Evolutionary conservation across 2,888 invertebrate genomes (phyloP).

Genomic region (Agrochola macilenta): DNA sequence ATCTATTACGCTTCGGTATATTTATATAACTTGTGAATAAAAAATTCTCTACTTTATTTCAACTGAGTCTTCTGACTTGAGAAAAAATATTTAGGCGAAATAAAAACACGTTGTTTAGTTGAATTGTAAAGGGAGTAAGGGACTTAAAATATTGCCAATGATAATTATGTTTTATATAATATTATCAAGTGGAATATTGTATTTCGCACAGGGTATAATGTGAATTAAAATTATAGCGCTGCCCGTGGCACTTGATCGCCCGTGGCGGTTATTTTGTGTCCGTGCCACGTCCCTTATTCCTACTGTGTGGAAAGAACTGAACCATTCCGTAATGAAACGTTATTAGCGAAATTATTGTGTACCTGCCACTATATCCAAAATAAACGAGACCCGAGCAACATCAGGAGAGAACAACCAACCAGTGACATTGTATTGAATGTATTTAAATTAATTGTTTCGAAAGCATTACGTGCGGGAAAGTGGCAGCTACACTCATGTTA

Average conservation of each 20-base stretch:
- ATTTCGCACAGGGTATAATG: constrained; percentile 89
- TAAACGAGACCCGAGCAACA: constrained; percentile 38
- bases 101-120: constrained; percentile 81
- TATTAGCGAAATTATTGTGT: constrained; percentile 81
- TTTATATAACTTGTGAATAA: constrained; percentile 77
- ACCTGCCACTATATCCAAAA: constrained; percentile 84
- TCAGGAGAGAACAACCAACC: constrained; percentile 16
- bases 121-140: constrained; percentile 86
- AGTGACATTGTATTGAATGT: constrained; percentile 37
- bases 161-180: constrained; percentile 83
- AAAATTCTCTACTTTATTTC: constrained; percentile 71
- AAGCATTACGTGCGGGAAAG: constrained; percentile 59
- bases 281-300: constrained; percentile 89
- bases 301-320: constrained; percentile 86
- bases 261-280: constrained; percentile 74
- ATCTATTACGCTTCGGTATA: constrained; percentile 79
- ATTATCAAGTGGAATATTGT: constrained; percentile 84
- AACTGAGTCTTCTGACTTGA: constrained; percentile 71
- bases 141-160: constrained; percentile 86
- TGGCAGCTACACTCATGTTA: constrained; percentile 85
- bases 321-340: constrained; percentile 83
- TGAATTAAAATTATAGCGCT: constrained; percentile 81
- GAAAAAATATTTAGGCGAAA: constrained; percentile 78
- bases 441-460: constrained; percentile 39
- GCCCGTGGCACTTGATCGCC: constrained; percentile 72